Conservation (phyloP, 2,888 invertebrate genomes). For the Neoaliturus tenellus region DNA sequence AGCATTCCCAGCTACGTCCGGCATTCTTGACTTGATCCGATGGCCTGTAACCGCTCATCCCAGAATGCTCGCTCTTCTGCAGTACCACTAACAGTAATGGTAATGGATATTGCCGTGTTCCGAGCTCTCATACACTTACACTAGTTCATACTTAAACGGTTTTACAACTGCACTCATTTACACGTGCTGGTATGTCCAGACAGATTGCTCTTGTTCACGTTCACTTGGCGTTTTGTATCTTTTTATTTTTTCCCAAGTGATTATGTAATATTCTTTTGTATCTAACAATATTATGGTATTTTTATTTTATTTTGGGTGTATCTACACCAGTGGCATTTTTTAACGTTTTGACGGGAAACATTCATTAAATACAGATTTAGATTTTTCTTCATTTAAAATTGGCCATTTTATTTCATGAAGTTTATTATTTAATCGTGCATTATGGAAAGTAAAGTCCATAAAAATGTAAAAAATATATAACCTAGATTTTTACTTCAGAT, state of each 20-base stretch:
- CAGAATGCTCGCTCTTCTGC: too few species aligned
- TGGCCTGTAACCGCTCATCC: not conserved
- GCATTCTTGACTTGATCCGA: not conserved
- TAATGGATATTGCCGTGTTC: slow-evolving; percentile 20
- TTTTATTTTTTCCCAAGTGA: not conserved
- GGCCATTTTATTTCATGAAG: too few species aligned
- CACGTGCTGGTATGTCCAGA: not conserved
- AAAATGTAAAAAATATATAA: too few species aligned
- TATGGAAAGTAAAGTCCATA: too few species aligned
- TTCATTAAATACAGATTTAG: too few species aligned
- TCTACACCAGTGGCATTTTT: too few species aligned
- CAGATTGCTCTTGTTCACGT: not conserved
- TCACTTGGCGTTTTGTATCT: not conserved
- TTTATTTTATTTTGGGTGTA: too few species aligned
- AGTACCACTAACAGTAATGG: not conserved
- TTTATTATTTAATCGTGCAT: too few species aligned
- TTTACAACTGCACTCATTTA: not conserved
- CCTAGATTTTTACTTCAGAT: too few species aligned
- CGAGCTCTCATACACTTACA: not conserved
- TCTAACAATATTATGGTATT: too few species aligned
- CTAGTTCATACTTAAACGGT: not conserved
- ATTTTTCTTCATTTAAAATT: too few species aligned
- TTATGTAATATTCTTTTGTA: not conserved
- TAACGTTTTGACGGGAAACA: too few species aligned
- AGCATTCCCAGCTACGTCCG: not conserved